Base-by-base conservation (phyloP, 2,888 invertebrate species). In the Epirrhoe tristata region DNA sequence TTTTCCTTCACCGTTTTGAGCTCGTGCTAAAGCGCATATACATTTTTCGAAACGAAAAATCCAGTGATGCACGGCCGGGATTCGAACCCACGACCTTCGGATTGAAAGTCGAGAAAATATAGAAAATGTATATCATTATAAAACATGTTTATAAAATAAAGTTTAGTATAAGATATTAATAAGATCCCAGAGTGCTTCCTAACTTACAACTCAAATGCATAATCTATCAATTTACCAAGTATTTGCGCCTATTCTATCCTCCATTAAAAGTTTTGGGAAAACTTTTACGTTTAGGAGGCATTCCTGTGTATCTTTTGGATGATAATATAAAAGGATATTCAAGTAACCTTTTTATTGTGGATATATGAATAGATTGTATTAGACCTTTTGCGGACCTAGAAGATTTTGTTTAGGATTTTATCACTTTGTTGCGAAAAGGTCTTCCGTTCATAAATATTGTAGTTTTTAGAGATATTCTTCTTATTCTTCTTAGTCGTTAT, bases 351-450 rank as follows among this genome's bases (percentile, higher is more conserved):
- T 46, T 46, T 46, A 46, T 46, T 6, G 14, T 14, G 16, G 48
- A 12, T 48, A 48, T 46, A 14, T 14, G 46, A 46, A 46, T 48
- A 16, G 48, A 48, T 16, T 48, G 14, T 48, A 7, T 48, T 48
- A 16, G 48, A 48, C 48, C 48, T 48, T 48, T 48, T 7, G 48
- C 6, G 12, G 48, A 48, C 48, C 48, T 48, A 16, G 48, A 48
- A 16, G 48, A 48, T 48, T 48, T 48, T 6, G 16, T 16, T 48
- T 14, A 5, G 14, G 14, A 16, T 6, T 43, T n/a, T 48, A 48
- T 16, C 5, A 48, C 48, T 48, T 14, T 48, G 14, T 48, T 48
- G 12, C 4, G 39, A 10, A 43, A 43, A 12, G 12, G 39, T 43
- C 12, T 43, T 43, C 12, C 39, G 12, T 43, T 43, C 3, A 12